A percentile compares a stretch with the other conserved stretches of the same genome.
Evolutionary conservation across 2,888 invertebrate genomes (phyloP).

Genomic region (Thalpophila matura): DNA sequence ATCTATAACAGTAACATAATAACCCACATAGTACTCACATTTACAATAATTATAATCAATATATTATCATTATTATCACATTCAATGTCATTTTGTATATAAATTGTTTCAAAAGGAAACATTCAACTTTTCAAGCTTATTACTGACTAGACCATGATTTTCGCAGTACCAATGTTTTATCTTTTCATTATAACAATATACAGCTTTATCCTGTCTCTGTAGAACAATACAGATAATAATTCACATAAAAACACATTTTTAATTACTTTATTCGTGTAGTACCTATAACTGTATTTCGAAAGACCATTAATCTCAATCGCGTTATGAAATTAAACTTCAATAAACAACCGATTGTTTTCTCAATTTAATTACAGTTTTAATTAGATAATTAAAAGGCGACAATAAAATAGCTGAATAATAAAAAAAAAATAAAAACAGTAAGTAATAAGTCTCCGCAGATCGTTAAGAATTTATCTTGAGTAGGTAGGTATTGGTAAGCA

Average conservation of each 20-base stretch:
- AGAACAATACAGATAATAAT: constrained; percentile 24
- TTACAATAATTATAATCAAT: too few species aligned
- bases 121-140: too few species aligned
- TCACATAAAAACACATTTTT: constrained; percentile 11
- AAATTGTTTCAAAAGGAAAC: too few species aligned
- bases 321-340: constrained; percentile 25
- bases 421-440: not conserved
- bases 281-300: constrained; percentile 21
- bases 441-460: not conserved
- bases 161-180: not conserved
- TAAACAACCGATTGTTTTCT: constrained; percentile 30
- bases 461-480: not conserved
- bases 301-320: constrained; percentile 25
- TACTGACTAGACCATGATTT: too few species aligned
- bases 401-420: constrained; percentile 2
- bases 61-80: too few species aligned
- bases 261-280: constrained; percentile 16
- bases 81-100: too few species aligned
- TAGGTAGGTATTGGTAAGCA: too few species aligned
- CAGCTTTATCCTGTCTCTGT: not conserved
- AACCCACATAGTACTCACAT: too few species aligned
- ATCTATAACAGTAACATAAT: too few species aligned
- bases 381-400: constrained; percentile 19
- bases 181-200: constrained; percentile 2
- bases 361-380: constrained; percentile 34